phyloP scores from a whole-genome alignment of 2,888 invertebrate species.

The Papilio protenor region DNA sequence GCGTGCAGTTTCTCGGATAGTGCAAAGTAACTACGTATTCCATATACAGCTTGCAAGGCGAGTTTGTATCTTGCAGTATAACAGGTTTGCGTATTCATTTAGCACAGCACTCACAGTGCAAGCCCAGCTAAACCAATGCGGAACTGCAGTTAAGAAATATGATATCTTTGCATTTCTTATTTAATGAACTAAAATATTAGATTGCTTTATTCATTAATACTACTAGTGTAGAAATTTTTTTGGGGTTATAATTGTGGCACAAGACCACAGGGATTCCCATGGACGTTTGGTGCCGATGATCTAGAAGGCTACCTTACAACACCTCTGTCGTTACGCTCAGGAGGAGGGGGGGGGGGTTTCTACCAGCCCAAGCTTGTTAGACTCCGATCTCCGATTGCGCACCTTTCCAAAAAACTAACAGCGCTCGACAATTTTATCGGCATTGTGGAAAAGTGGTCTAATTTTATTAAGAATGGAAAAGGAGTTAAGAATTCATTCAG shows the following conservation, averaged over 20 bases:
- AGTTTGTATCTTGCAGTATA: conserved; percentile 7
- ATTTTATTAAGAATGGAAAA: not conserved
- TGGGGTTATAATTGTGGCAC: no score
- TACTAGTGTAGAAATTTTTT: not conserved
- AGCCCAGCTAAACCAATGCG: not conserved
- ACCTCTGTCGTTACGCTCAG: no score
- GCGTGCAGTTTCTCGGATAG: not conserved
- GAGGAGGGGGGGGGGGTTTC: no score
- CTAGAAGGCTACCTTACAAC: no score
- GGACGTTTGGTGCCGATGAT: no score
- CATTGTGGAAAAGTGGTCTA: not conserved
- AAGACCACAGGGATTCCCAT: no score
- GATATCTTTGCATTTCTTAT: not conserved
- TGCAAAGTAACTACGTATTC: not conserved
- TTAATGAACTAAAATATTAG: not conserved
- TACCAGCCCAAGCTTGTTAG: no score
- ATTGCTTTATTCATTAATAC: not conserved
- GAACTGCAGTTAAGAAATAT: no score
- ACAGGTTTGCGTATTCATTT: conserved; percentile 11
- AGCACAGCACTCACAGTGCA: not conserved
- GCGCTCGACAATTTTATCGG: no score
- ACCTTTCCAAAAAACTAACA: no score
- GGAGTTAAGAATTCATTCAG: not conserved
- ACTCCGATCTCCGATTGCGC: no score
- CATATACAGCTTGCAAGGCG: conserved; percentile 8